phyloP scores from a whole-genome alignment of 2,888 invertebrate genomes.

The Sphecodes monilicornis region DNA sequence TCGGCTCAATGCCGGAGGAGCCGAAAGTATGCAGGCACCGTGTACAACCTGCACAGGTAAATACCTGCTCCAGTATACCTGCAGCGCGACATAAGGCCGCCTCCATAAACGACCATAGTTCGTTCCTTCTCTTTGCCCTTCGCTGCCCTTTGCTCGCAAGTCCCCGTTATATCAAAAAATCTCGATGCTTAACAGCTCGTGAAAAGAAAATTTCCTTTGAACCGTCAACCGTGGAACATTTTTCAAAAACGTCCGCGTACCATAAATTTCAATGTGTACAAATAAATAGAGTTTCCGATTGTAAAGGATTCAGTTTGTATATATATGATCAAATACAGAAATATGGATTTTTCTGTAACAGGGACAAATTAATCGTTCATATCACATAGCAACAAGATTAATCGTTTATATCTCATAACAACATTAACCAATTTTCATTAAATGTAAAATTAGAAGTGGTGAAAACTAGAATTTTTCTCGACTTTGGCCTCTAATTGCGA shows the following conservation, averaged over 20 bases:
- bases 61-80: slow-evolving; percentile 68
- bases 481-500: no score
- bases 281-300: no score
- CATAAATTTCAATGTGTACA: neutral
- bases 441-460: no score
- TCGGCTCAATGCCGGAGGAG: slow-evolving; percentile 51
- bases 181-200: neutral
- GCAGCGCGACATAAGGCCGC: slow-evolving; percentile 62
- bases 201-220: neutral
- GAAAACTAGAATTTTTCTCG: no score
- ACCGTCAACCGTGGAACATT: neutral
- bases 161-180: neutral
- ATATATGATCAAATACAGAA: no score
- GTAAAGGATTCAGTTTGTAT: no score
- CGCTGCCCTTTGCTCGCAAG: neutral
- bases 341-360: no score
- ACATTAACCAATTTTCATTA: no score
- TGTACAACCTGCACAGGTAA: slow-evolving; percentile 68
- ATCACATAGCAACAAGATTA: no score
- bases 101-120: slow-evolving; percentile 61
- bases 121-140: slow-evolving; percentile 52
- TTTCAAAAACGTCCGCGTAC: neutral
- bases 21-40: slow-evolving; percentile 68
- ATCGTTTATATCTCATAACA: no score
- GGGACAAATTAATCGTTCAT: no score